Percentiles rank a stretch among this genome's conserved stretches.
Conservation (phyloP, 2,797 vertebrate genomes). For the Gallinago nigripennis region DNA sequence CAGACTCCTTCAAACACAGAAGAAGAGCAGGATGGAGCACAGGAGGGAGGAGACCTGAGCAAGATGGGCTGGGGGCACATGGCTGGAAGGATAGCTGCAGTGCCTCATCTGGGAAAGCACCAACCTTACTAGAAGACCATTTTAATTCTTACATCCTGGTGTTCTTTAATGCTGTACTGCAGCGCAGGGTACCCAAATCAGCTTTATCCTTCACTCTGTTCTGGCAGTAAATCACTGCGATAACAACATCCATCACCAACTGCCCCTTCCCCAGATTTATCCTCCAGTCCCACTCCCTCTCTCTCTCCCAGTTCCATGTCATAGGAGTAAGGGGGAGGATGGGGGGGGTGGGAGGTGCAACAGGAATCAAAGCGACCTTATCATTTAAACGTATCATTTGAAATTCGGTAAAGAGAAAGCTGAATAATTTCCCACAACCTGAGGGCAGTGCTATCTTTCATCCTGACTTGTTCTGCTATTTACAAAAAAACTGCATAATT, state of each 20-base stretch:
- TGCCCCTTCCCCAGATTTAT: neutral
- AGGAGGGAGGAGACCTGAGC: neutral
- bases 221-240: neutral
- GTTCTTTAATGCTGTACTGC: neutral
- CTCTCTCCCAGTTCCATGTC: neutral
- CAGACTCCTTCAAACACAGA: neutral
- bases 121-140: neutral
- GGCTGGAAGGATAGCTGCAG: neutral
- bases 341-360: neutral
- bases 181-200: neutral
- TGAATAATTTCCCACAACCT: slow-evolving; percentile 52
- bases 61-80: neutral
- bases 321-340: neutral
- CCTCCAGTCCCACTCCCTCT: neutral
- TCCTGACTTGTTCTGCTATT: slow-evolving; percentile 63
- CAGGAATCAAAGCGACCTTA: slow-evolving; percentile 35
- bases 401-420: slow-evolving; percentile 41
- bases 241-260: neutral
- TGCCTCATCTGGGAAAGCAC: neutral
- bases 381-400: neutral
- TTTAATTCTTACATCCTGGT: neutral
- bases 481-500: slow-evolving; percentile 60
- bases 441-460: slow-evolving; percentile 61
- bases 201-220: neutral
- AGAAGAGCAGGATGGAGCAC: neutral